Conservation (phyloP, 2,797 vertebrate species). For the Enteromius mattozi region DNA sequence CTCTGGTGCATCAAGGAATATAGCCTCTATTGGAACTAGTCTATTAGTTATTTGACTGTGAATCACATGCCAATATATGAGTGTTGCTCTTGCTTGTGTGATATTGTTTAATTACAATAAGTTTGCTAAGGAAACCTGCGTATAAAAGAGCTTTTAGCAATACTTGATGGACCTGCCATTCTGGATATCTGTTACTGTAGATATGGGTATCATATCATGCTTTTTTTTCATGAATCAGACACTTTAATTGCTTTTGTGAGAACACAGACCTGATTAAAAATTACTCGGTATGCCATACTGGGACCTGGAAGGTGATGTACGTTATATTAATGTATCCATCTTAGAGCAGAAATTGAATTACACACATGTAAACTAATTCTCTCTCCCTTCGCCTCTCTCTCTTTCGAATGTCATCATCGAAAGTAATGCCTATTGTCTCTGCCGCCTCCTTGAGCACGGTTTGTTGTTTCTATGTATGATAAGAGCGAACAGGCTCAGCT, state of each 20-base stretch:
- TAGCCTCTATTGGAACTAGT: neutral
- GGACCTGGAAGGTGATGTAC: conserved; percentile 4
- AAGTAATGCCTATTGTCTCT: conserved; percentile 39
- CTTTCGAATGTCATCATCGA: conserved; percentile 22
- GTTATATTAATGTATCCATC: conserved; percentile 25
- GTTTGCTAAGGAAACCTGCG: neutral
- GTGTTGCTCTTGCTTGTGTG: neutral
- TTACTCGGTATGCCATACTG: neutral
- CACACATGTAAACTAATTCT: neutral
- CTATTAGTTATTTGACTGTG: neutral
- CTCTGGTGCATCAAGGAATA: neutral
- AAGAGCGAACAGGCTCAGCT: conserved; percentile 36
- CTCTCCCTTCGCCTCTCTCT: conserved; percentile 8
- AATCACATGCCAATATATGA: neutral
- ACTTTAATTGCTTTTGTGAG: conserved; percentile 15
- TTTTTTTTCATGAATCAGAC: conserved; percentile 8
- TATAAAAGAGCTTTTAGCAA: neutral
- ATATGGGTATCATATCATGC: neutral
- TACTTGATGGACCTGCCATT: conserved; percentile 4
- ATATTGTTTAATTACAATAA: neutral
- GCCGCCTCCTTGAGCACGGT: conserved; percentile 39
- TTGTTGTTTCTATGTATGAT: conserved; percentile 41
- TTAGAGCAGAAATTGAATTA: neutral
- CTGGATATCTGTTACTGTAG: neutral
- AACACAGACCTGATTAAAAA: conserved; percentile 23